Percentiles rank a stretch among this genome's conserved stretches.
phyloP scores from a whole-genome alignment of 2,113 vertebrate species.

The Acrocephalus kingi region DNA sequence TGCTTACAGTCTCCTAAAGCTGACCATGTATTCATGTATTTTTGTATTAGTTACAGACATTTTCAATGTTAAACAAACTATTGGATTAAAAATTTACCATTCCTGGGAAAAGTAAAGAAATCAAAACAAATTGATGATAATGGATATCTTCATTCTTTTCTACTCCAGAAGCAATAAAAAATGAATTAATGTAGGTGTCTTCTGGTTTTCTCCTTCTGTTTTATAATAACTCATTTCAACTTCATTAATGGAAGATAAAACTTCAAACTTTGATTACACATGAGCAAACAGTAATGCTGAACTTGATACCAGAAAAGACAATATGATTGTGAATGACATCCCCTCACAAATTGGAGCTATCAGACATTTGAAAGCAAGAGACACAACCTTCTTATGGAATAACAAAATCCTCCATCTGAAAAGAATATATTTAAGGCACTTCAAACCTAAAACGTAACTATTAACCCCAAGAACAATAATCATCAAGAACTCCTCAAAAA shows the following conservation, averaged over 20 bases:
- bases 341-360: neutral
- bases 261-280: neutral
- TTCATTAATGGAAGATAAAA: constrained; percentile 1
- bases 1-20: neutral
- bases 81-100: neutral
- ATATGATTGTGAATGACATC: neutral
- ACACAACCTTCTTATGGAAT: neutral
- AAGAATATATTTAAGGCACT: neutral
- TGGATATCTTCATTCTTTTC: neutral
- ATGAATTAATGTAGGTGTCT: neutral
- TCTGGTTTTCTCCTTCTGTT: neutral
- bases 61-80: neutral
- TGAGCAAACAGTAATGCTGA: neutral
- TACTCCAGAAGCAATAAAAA: neutral
- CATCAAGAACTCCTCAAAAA: neutral
- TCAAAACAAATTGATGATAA: neutral
- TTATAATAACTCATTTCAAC: neutral
- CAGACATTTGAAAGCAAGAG: neutral
- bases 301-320: neutral
- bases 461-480: neutral
- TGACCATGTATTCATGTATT: neutral
- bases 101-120: neutral
- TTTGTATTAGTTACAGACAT: neutral
- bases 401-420: neutral
- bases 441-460: neutral